Percentiles rank a stretch among this genome's conserved stretches.
Conservation (phyloP, 2,888 invertebrate genomes). For the Chymomyza procnemis region DNA sequence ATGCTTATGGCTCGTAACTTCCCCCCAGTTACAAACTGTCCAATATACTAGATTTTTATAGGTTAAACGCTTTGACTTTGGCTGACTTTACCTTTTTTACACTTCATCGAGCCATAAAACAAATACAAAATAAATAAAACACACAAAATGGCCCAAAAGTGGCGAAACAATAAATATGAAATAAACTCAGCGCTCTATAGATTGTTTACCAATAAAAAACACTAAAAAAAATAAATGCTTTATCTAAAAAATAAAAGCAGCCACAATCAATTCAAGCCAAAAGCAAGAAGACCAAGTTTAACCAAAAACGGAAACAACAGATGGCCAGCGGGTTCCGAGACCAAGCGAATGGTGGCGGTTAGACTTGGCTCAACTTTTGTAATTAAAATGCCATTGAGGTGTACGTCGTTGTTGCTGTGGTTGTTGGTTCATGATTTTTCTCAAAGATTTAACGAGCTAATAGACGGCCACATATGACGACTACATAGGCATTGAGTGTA, state of each 20-base stretch:
- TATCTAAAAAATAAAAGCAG: constrained; percentile 34
- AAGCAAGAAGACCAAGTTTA: constrained; percentile 13
- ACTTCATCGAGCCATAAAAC: constrained; percentile 48
- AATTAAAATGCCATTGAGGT: constrained; percentile 63
- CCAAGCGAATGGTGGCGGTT: constrained; percentile 36
- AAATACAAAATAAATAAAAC: constrained; percentile 10
- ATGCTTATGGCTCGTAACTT: constrained; percentile 1
- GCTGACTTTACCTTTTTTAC: constrained; percentile 63
- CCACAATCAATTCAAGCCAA: constrained; percentile 43
- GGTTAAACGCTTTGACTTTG: constrained; percentile 61
- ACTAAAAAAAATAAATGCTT: constrained; percentile 26
- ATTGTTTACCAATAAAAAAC: constrained; percentile 51
- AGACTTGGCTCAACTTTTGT: constrained; percentile 45
- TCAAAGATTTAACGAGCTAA: constrained; percentile 39
- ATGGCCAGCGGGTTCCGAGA: background rate
- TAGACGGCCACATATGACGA: background rate
- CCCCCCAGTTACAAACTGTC: background rate
- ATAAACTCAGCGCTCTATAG: constrained; percentile 31
- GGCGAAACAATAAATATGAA: constrained; percentile 50
- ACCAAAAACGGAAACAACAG: constrained; percentile 1
- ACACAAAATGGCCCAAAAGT: constrained; percentile 23
- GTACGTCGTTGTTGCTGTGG: no score
- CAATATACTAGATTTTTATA: constrained; percentile 46
- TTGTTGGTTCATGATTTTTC: constrained; percentile 8
- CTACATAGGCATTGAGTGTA: background rate